Evolutionary conservation across 2,888 invertebrate genomes (phyloP).

Genomic region (Plebejus anna): DNA sequence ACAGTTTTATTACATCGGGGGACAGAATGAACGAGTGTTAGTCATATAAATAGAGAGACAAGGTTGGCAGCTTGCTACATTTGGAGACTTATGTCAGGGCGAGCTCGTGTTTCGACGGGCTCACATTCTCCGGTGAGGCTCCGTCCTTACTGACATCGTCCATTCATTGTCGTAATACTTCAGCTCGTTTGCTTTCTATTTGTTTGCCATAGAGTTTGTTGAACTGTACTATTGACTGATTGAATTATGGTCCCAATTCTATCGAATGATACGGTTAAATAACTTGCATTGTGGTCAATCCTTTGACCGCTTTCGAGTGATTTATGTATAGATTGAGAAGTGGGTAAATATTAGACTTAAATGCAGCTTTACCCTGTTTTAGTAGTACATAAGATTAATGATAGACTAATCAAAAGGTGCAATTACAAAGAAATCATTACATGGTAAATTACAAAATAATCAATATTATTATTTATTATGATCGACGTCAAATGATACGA

Average conservation of each 20-base stretch:
- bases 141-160: conserved; percentile 48
- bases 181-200: conserved; percentile 42
- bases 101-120: conserved; percentile 54
- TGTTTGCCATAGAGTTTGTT: conserved; percentile 44
- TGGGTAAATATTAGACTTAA: background rate
- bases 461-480: background rate
- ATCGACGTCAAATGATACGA: background rate
- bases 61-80: conserved; percentile 72
- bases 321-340: background rate
- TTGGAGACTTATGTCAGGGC: conserved; percentile 76
- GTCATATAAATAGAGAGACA: conserved; percentile 67
- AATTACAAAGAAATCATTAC: background rate
- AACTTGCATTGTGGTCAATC: conserved; percentile 14
- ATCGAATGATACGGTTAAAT: conserved; percentile 3
- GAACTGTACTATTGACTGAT: conserved; percentile 32
- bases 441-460: background rate
- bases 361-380: background rate
- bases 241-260: conserved; percentile 14
- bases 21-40: conserved; percentile 47
- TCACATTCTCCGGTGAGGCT: conserved; percentile 45
- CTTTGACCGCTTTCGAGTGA: background rate
- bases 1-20: conserved; percentile 48
- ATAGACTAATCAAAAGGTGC: background rate
- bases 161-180: conserved; percentile 49
- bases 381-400: background rate